Evolutionary conservation across 2,113 vertebrate genomes (phyloP).

Genomic region (Heterocephalus glaber): DNA sequence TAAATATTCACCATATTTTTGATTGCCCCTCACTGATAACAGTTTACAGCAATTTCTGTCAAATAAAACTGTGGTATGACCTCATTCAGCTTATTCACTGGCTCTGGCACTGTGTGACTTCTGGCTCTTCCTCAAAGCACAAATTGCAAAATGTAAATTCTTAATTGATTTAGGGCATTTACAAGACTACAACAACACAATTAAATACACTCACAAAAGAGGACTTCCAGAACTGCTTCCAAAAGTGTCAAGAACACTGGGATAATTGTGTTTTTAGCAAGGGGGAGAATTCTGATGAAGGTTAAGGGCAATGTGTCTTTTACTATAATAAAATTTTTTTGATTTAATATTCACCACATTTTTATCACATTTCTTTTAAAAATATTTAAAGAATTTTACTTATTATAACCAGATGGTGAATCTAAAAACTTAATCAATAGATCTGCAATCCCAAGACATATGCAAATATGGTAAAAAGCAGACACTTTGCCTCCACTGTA

Average conservation of each 20-base stretch:
- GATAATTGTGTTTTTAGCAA: neutral
- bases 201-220: neutral
- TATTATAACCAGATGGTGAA: constrained; percentile 43
- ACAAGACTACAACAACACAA: neutral
- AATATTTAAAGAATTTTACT: neutral
- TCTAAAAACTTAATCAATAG: neutral
- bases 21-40: neutral
- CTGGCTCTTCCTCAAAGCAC: neutral
- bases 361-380: neutral
- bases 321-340: neutral
- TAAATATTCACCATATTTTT: neutral
- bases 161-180: neutral
- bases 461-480: constrained; percentile 15
- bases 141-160: neutral
- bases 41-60: neutral
- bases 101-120: neutral
- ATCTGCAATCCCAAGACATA: neutral
- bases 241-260: neutral
- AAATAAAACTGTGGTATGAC: neutral
- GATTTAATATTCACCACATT: neutral
- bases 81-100: neutral
- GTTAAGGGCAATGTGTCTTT: neutral
- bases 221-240: neutral
- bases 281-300: neutral
- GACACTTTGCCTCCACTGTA: neutral